Conservation (phyloP, 2,888 invertebrate genomes). For the Pterostichus madidus region DNA sequence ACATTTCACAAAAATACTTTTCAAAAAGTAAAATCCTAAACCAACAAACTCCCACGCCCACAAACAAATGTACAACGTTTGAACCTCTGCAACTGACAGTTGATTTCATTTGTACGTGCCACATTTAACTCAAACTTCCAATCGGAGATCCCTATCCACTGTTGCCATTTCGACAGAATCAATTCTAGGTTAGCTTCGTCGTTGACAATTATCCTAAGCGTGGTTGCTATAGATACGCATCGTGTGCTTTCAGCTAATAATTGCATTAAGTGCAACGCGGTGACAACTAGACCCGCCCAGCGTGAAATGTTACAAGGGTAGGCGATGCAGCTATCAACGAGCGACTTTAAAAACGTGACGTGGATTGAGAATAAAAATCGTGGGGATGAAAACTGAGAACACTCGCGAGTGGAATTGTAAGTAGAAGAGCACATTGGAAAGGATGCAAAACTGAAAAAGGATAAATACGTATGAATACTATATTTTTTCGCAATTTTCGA, state of each 20-base stretch:
- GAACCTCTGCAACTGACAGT: constrained; percentile 32
- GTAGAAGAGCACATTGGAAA: constrained; percentile 26
- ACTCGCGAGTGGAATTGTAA: constrained; percentile 68
- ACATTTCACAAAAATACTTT: constrained; percentile 32
- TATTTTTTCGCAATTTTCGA: constrained; percentile 24
- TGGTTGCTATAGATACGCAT: constrained; percentile 38
- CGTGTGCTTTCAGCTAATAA: constrained; percentile 31
- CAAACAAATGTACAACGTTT: constrained; percentile 47
- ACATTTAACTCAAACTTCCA: constrained; percentile 39
- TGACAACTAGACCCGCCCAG: neutral
- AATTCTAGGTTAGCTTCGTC: constrained; percentile 27
- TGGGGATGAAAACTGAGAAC: constrained; percentile 67
- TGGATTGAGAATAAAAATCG: constrained; percentile 69
- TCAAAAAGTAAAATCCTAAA: constrained; percentile 38
- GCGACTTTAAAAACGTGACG: constrained; percentile 69
- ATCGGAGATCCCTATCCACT: neutral
- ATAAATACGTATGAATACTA: constrained; percentile 48
- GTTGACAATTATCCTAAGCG: constrained; percentile 28
- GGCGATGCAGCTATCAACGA: constrained; percentile 67
- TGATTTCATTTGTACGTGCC: constrained; percentile 45
- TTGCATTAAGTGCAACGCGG: constrained; percentile 55
- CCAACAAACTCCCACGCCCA: constrained; percentile 7
- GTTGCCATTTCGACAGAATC: constrained; percentile 8
- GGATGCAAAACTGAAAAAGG: constrained; percentile 33
- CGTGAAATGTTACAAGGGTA: constrained; percentile 1